Evolutionary conservation across 1,140 invertebrate species (phyloP), one percentile per base, ranked within the genome.

Genomic region (Zophobas atratus): DNA sequence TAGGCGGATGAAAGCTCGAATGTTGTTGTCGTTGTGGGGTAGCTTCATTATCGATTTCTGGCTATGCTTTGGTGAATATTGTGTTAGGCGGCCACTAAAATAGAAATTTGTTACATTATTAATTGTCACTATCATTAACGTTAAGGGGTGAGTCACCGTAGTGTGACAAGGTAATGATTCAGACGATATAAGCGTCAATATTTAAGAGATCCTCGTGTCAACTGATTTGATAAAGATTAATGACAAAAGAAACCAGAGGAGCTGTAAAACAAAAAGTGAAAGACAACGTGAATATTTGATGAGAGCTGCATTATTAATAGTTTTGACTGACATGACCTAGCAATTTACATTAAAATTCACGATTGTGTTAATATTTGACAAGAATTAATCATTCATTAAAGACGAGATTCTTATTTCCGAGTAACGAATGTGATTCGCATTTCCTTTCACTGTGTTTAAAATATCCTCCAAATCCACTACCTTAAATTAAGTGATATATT

Each of bases 11-110:
- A 43, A 43, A 67, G 60, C 60, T 43, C 43, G 49, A 67, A 60
- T 36, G 60, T 67, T 67, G 33, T 67, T 67, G 60, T 67, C 60
- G 39, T 67, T 67, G 60, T 33, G 39, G 60, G 60, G n/a, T 38
- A 67, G 39, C n/a, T 46, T 57, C 33, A 8, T 35, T 67, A 67
- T 67, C 39, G 60, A 67, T 67, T 43, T 67, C 39, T 67, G 1
- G 2, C 60, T 55, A 55, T 6, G 53, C 2, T 34, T 3, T 55
- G 3, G 20, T 51, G 4, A 51, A 57, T 4, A 39, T 41, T 67
- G 32, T 34, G 2, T 33, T 41, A 43, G 38, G 20, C 6, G 43
- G 2, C 20, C n/a, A 51, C 39, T 39, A 67, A 38, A 20, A 67
- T 32, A 67, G 20, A 36, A 60, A 2, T 36, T 20, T 60, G 34